Evolutionary conservation across 2,113 vertebrate genomes (phyloP).

Genomic region (western clawed frog (Xenopus tropicalis)): UCB_Xtro_10.0 CM004447.2:94414001-94414500

Average conservation of each 20-base stretch:
- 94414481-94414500: conserved; percentile 6
- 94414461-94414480: background rate
- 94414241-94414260: conserved; percentile 40
- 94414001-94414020: no score
- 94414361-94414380: conserved; percentile 61
- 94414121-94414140: conserved; percentile 8
- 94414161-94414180: background rate
- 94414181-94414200: background rate
- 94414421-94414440: no score
- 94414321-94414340: conserved; percentile 79
- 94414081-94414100: conserved; percentile 36
- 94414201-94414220: background rate
- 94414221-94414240: no score
- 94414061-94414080: conserved; percentile 10
- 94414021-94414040: conserved; percentile 7
- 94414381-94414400: conserved; percentile 4
- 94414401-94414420: background rate
- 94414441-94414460: no score
- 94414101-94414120: conserved; percentile 23
- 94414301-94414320: conserved; percentile 82
- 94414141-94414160: conserved; percentile 12
- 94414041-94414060: conserved; percentile 15
- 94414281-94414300: conserved; percentile 97
- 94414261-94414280: conserved; percentile 75
- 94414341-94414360: conserved; percentile 72